Evolutionary conservation across 2,113 vertebrate genomes (phyloP), one percentile per base, ranked within the genome.

Genomic region (Mormyrus lacerda): DNA sequence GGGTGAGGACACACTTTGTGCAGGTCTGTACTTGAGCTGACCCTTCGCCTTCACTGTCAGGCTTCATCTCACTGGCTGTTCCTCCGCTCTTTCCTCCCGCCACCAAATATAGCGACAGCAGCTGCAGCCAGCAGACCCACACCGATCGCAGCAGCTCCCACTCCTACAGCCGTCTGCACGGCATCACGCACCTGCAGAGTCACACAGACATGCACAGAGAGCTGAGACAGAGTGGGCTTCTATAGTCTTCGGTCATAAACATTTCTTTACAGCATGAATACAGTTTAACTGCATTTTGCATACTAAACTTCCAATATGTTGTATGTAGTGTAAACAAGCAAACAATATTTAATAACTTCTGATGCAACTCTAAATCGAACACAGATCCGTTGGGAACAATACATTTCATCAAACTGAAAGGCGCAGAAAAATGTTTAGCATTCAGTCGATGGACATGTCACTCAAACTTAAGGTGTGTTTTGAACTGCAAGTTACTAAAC

Each of bases 161-260:
- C 53, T 0, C 5, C n/a, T n/a, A n/a, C 3, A 31, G 47, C 92
- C 0, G 50, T 6, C 85, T 94, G 86, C 88, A 89, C 89, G 1
- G 90, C 94, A 13, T 90, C 61, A 17, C 90, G 88, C 53, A 95
- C 95, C 95, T 95, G 91, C 42, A 87, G 65, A 89, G 83, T 90
- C 1, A 84, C 8, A 10, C 42, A 89, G 1, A n/a, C n/a, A n/a
- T n/a, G n/a, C n/a, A n/a, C n/a, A n/a, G n/a, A n/a, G n/a, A n/a
- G n/a, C n/a, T n/a, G n/a, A n/a, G n/a, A n/a, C n/a, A n/a, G n/a
- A n/a, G n/a, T n/a, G n/a, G n/a, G n/a, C n/a, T n/a, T n/a, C n/a
- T n/a, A n/a, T n/a, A n/a, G n/a, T n/a, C n/a, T n/a, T n/a, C n/a
- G n/a, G n/a, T n/a, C n/a, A n/a, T n/a, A n/a, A n/a, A 35, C 7